phyloP scores from a whole-genome alignment of 2,888 invertebrate species.

The Drosophila parthenogenetica region DNA sequence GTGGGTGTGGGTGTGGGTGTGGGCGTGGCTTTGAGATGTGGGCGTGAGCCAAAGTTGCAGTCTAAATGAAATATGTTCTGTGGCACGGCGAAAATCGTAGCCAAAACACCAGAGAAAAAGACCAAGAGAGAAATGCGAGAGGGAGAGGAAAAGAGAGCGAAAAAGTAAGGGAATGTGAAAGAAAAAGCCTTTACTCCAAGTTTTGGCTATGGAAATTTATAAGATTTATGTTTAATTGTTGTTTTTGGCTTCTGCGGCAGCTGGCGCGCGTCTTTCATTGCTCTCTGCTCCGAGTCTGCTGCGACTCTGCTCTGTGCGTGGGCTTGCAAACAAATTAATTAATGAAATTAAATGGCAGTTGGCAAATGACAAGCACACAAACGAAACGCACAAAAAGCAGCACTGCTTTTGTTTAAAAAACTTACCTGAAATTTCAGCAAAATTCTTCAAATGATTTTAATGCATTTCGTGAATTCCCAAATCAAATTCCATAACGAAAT shows the following conservation, averaged over 20 bases:
- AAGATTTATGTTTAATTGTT: conserved; percentile 80
- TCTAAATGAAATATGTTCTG: conserved; percentile 76
- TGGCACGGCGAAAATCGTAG: conserved; percentile 74
- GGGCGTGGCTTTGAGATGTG: conserved; percentile 53
- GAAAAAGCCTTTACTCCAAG: conserved; percentile 75
- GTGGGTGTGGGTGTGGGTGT: not conserved
- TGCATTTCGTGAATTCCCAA: not conserved
- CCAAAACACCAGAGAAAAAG: conserved; percentile 26
- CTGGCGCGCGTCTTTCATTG: conserved; percentile 56
- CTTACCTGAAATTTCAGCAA: not conserved
- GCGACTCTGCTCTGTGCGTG: conserved; percentile 13
- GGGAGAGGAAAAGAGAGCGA: not conserved
- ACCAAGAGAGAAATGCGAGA: not conserved
- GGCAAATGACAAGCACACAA: conserved; percentile 68
- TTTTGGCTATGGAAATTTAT: conserved; percentile 80
- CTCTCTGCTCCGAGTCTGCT: not conserved
- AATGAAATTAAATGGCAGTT: conserved; percentile 77
- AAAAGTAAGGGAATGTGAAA: conserved; percentile 21
- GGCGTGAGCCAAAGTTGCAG: conserved; percentile 77
- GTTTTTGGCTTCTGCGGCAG: conserved; percentile 78
- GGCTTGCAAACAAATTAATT: conserved; percentile 74
- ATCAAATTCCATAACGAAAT: conserved; percentile 12
- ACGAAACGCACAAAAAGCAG: not conserved
- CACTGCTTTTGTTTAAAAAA: not conserved
- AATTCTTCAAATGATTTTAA: no score